Evolutionary conservation across 35 echinoderm and acorn worm genomes (phyloP), one percentile per base, ranked within the genome.

Genomic region (Hemicentrotus pulcherrimus): DNA sequence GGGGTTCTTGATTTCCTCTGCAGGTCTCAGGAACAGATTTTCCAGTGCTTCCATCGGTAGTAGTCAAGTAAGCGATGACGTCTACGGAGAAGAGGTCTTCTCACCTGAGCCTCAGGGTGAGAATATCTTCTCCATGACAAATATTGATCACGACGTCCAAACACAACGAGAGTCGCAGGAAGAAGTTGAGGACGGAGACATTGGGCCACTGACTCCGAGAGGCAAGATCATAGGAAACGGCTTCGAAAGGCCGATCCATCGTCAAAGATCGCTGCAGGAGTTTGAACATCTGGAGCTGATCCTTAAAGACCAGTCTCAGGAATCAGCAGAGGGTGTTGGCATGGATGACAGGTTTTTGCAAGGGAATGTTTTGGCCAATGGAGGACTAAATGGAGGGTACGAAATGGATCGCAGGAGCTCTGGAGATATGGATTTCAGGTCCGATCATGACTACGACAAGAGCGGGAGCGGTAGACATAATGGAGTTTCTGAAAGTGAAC

Each of bases 151-250:
- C 15, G 91, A 5, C 91, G 58, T 31, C 91, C n/a, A 28, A 47
- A 7, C 12, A 2, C 16, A 58, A 32, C 24, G 15, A 46, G 88
- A 90, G 32, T 90, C n/a, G 6, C 32, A 90, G 88, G 88, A 90
- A 90, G 48, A 12, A 58, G 91, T 58, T 4, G 91, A 93, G 31
- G 8, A 93, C 31, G 91, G 46, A 18, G 91, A 93, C 3, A 47
- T 93, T 4, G 48, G 46, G 13, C 30, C 91, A 28, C 19, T 93
- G 4, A 93, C 91, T 31, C 91, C 91, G 10, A 32, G 91, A 50
- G 30, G 91, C 14, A 93, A 93, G 91, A 93, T 93, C 91, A 58
- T 93, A 13, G 91, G 91, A 15, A 93, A 93, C 48, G 91, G 91
- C 16, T 93, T 93, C 24, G 91, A 58, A 0, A 50, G 91, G 46